Evolutionary conservation across 2,797 vertebrate species (phyloP).

Genomic region (Oreochromis mossambicus): DNA sequence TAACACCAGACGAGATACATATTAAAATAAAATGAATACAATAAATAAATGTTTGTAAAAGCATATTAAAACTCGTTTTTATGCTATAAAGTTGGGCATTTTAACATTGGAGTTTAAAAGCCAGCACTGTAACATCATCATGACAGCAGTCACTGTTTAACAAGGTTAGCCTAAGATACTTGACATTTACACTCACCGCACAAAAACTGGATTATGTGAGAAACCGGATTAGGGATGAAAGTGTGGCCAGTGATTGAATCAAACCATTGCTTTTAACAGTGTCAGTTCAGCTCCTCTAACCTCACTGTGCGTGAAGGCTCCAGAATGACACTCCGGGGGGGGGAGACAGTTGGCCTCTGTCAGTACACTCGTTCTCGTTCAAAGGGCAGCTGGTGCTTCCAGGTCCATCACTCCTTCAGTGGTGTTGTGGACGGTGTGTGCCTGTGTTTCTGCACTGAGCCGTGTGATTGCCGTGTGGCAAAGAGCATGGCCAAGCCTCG

Average conservation of each 20-base stretch:
- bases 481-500: constrained; percentile 49
- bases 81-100: background rate
- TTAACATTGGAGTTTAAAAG: background rate
- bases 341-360: background rate
- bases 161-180: constrained; percentile 14
- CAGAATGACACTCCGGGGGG: constrained; percentile 23
- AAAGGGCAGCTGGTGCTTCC: constrained; percentile 43
- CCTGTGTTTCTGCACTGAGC: constrained; percentile 59
- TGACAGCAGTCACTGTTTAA: background rate
- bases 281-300: background rate
- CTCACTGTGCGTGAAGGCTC: background rate
- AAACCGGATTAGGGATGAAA: constrained; percentile 22
- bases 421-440: constrained; percentile 17
- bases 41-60: background rate
- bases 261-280: background rate
- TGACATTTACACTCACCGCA: constrained; percentile 3
- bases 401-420: constrained; percentile 31
- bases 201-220: constrained; percentile 5
- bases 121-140: background rate
- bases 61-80: background rate
- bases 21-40: background rate
- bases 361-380: constrained; percentile 16
- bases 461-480: constrained; percentile 67
- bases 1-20: accelerated
- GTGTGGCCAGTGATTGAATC: constrained; percentile 27